Evolutionary conservation across 30 jellyfish, hydroid and myxozoan genomes (phyloP), one percentile per base, ranked within the genome.

Genomic region (Cassiopea andromeda): DNA sequence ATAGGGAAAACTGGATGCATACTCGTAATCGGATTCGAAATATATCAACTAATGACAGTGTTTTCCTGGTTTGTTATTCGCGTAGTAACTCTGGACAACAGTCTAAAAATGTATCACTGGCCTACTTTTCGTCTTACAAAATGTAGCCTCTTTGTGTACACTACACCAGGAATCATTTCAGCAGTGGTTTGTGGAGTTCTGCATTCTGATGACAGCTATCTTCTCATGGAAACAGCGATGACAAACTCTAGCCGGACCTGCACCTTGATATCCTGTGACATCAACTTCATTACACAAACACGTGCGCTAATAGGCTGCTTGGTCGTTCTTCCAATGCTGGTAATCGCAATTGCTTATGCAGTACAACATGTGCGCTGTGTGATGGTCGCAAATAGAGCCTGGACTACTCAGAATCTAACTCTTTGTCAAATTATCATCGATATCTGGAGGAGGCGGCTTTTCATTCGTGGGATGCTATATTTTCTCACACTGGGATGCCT

Each of bases 371-470:
- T 75, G 17, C 69, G 84, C 12, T 46, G 69, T 13, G 44, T 46
- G 7, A 12, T 46, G 54, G 84, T 75, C 4, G 84, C 84, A 3
- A 75, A 75, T 19, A 27, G 3, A 4, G 71, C 71, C 7, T 75
- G 84, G 84, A 46, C 44, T 50, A 45, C 54, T 2, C 71, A 75
- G 46, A 75, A 75, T 75, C n/a, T 75, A 14, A 44, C 84, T 5
- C 69, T 75, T 7, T 2, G 70, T 6, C 84, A 16, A 75, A 75
- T 44, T 8, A 7, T 75, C 60, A 19, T 8, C 10, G 71, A 44
- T 13, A 5, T 46, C 8, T 58, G 46, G 3, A 75, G 14, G 10
- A 47, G 84, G 46, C 44, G 46, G 7, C 66, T 8, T 16, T 13
- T 75, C 2, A 47, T 13, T 3, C 68, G 84, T 5, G 44, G 46